Conservation (phyloP, 2,888 invertebrate genomes). For the Conistra vaccinii region DNA sequence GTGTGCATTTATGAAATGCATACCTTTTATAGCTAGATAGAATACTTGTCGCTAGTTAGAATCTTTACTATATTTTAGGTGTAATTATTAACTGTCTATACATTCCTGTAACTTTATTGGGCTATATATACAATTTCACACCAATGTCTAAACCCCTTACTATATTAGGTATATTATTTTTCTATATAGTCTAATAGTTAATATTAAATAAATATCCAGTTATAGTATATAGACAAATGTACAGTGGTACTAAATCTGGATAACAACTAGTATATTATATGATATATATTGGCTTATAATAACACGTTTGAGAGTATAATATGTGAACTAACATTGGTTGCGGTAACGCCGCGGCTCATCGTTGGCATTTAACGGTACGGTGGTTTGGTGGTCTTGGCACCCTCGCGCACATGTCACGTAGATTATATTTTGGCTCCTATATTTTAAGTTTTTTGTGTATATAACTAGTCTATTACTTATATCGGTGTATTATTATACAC, state of each 20-base stretch:
- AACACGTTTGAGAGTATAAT: slow-evolving; percentile 60
- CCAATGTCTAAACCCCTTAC: slow-evolving; percentile 67
- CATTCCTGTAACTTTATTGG: slow-evolving; percentile 80
- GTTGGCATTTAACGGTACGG: slow-evolving; percentile 71
- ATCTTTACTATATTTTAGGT: slow-evolving; percentile 69
- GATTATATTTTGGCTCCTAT: slow-evolving; percentile 69
- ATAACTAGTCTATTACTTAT: slow-evolving; percentile 76
- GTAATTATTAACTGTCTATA: slow-evolving; percentile 73
- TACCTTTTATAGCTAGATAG: slow-evolving; percentile 77
- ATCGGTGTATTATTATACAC: slow-evolving; percentile 71
- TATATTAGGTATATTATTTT: slow-evolving; percentile 65
- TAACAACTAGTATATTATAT: slow-evolving; percentile 56
- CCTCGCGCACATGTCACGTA: slow-evolving; percentile 65
- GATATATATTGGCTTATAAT: slow-evolving; percentile 66
- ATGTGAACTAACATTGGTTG: slow-evolving; percentile 67
- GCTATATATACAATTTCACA: slow-evolving; percentile 70
- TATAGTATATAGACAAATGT: slow-evolving; percentile 51
- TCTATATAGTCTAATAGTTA: slow-evolving; percentile 57
- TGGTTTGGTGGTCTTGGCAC: slow-evolving; percentile 75
- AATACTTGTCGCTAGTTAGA: slow-evolving; percentile 79
- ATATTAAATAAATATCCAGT: slow-evolving; percentile 58
- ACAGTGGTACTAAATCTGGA: slow-evolving; percentile 65
- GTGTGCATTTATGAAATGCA: slow-evolving; percentile 85
- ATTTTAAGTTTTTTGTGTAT: slow-evolving; percentile 72
- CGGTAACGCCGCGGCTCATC: slow-evolving; percentile 54